Base-by-base conservation (phyloP, 2,113 vertebrate genomes). In the Pristiophorus japonicus region DNA sequence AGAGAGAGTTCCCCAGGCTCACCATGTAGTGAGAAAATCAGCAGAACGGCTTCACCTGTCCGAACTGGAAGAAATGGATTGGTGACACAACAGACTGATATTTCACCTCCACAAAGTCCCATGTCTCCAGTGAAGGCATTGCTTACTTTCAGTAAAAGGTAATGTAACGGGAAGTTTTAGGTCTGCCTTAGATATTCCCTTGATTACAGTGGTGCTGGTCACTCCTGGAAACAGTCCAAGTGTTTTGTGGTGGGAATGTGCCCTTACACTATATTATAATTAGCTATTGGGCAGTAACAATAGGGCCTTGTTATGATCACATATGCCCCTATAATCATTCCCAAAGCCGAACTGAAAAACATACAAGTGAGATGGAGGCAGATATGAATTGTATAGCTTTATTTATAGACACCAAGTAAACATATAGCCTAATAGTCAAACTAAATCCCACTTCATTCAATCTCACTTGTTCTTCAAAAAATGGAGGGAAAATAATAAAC, bases 41-140 rank as follows among this genome's bases (percentile, higher is more conserved):
- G 97, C 96, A 96, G 96, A 96, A 97, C 98, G 30, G 96, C 97
- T 4, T 98, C 98, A 92, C 98, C 98, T 12, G 96, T 97, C 96
- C 97, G 97, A 95, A 96, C 96, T 59, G 97, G 96, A 81, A 97
- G 96, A 81, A 97, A 97, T 96, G 97, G 95, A 97, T 62, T 96
- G 0, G 70, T 70, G 42, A 34, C 96, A 96, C 97, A 97, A 65
- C 97, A 97, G 96, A 96, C 81, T 0, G 97, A 98, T 96, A 97
- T 97, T 90, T 96, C 97, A 73, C 96, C 97, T 96, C 97, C 97
- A 8, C 97, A 97, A 96, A 96, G 96, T 0, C 97, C 97, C 94
- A 97, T 97, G 96, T 96, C 97, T 95, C 97, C 98, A 67, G 97
- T 97, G 66, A 70, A 94, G 63, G 42, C 65, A 18, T 47, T 94